Evolutionary conservation across 2,888 invertebrate species (phyloP), one percentile per base, ranked within the genome.

Genomic region (Psylliodes chrysocephalus): DNA sequence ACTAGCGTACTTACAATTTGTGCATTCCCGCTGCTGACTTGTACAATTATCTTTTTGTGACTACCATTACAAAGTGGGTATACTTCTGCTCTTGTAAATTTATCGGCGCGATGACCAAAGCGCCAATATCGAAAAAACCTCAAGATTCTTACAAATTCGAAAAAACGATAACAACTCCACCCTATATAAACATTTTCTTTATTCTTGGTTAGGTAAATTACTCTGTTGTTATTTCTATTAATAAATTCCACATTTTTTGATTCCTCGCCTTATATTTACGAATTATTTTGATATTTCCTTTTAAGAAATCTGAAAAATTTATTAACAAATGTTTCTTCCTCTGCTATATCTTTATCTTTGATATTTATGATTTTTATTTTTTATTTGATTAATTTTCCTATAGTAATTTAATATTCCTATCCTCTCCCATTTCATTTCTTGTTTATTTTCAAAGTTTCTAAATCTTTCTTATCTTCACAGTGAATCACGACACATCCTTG

Each of bases 41-140:
- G 2, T 22, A 22, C 22, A 22, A 4, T 22, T 6, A 22, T 22
- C 22, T 22, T 22, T 22, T 22, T 22, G 22, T 22, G 22, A 22
- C 22, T 22, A 4, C 2, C 2, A 6, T 22, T 22, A 22, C 22
- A 22, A 4, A 22, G 6, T 22, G 22, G 22, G 6, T 6, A 22
- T 6, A 22, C 22, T 22, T 4, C 22, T 22, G 22, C 2, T 6
- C 3, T 6, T 22, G 2, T 22, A 22, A 2, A 22, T 4, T 22
- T 22, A 22, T 22, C 22, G 6, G 22, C 22, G 3, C 22, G 2
- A 22, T 22, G 22, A 4, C 22, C 22, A 22, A 4, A 22, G 22
- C 22, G 22, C 49, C 28, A 49, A 49, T 25, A 49, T 6, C 25
- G 19, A 25, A 49, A 49, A 22, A 19, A 49, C 25, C 49, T 22